Evolutionary conservation across 2,113 vertebrate genomes (phyloP).

Genomic region (Apaloderma vittatum): DNA sequence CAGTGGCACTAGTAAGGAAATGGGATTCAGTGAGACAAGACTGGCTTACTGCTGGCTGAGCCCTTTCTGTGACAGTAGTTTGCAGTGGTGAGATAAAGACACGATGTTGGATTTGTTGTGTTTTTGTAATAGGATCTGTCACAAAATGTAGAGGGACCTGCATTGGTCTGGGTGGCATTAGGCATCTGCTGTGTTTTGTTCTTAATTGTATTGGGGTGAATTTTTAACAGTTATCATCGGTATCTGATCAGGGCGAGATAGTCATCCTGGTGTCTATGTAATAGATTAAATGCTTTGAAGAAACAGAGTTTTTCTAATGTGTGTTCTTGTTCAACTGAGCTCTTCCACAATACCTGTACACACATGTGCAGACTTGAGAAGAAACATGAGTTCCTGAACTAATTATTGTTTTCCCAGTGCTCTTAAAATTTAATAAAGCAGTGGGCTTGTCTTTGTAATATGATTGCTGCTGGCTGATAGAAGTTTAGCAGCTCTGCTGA

Average conservation of each 20-base stretch:
- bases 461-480: not conserved
- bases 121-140: not conserved
- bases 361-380: not conserved
- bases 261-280: not conserved
- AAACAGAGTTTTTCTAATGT: not conserved
- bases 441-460: not conserved
- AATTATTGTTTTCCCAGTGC: not conserved
- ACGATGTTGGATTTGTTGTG: not conserved
- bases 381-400: not conserved
- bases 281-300: not conserved
- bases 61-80: not conserved
- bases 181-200: not conserved
- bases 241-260: not conserved
- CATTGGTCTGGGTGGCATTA: not conserved
- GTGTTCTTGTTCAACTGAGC: not conserved
- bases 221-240: not conserved
- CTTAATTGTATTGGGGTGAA: not conserved
- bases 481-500: not conserved
- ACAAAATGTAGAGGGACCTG: not conserved
- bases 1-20: not conserved
- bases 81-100: not conserved
- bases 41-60: not conserved
- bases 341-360: not conserved
- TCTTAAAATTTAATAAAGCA: not conserved
- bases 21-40: rapidly evolving